Evolutionary conservation across 2,888 invertebrate genomes (phyloP).

Genomic region (Hyppa rectilinea): DNA sequence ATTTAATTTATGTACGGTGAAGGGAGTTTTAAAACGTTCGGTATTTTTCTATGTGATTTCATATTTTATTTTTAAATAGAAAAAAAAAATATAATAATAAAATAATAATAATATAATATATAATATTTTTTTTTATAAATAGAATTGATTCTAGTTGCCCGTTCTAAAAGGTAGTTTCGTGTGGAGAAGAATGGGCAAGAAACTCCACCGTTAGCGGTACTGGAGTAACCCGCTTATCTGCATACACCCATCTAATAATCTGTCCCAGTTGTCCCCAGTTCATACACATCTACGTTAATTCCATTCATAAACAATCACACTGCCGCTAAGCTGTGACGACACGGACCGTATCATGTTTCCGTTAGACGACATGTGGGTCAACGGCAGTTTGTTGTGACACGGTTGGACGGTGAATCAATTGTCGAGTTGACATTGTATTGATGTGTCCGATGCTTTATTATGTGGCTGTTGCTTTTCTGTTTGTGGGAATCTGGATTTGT

Average conservation of each 20-base stretch:
- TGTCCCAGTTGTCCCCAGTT: background rate
- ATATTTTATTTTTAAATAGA: too few species aligned
- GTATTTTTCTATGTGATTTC: too few species aligned
- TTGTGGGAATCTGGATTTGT: background rate
- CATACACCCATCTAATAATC: background rate
- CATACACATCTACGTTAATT: constrained; percentile 15
- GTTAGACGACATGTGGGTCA: constrained; percentile 61
- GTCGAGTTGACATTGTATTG: constrained; percentile 41
- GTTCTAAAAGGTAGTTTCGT: too few species aligned
- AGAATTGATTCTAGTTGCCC: too few species aligned
- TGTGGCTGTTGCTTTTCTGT: constrained; percentile 24
- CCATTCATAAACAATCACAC: constrained; percentile 22
- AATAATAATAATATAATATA: too few species aligned
- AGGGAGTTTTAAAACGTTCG: too few species aligned
- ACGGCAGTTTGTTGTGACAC: constrained; percentile 56
- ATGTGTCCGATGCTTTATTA: constrained; percentile 35
- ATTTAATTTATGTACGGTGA: too few species aligned
- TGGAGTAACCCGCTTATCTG: background rate
- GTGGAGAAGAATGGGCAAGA: too few species aligned
- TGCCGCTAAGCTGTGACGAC: constrained; percentile 23
- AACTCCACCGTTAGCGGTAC: too few species aligned
- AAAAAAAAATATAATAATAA: too few species aligned
- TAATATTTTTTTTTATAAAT: too few species aligned
- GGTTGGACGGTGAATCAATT: constrained; percentile 49
- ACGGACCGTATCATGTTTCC: constrained; percentile 44